These are phyloP conservation scores for Scrobipalpa costella DNA, from an alignment of 2,888 invertebrate species.

Conservation along the genomic window DNA sequence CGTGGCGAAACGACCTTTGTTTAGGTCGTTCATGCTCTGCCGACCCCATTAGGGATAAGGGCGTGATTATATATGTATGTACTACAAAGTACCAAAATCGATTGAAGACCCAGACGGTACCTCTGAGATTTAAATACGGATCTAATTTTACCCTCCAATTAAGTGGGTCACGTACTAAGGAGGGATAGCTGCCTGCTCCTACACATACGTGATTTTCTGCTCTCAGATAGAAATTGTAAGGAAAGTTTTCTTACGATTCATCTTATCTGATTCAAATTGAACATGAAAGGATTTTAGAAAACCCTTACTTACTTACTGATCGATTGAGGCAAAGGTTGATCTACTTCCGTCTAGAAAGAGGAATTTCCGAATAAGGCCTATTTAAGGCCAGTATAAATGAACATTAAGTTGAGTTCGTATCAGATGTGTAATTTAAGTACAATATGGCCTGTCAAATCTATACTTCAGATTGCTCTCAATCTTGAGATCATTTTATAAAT, in stretches of 20 bases:
- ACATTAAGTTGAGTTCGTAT: too few relatives aligned
- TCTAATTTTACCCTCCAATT: conserved; percentile 14
- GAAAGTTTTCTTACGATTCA: neutral
- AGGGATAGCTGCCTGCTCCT: conserved; percentile 7
- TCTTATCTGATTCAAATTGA: neutral
- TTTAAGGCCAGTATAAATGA: neutral
- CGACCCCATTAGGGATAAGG: too few relatives aligned
- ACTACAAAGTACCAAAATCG: neutral
- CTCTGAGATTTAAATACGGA: conserved; percentile 1
- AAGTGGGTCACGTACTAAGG: conserved; percentile 10
- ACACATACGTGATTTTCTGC: neutral
- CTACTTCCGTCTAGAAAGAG: neutral
- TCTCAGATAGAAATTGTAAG: neutral
- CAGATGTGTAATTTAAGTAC: too few relatives aligned
- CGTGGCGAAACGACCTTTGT: too few relatives aligned
- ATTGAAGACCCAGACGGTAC: neutral
- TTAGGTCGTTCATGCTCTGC: too few relatives aligned
- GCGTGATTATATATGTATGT: too few relatives aligned
- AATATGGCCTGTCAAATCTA: too few relatives aligned
- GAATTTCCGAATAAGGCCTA: neutral
- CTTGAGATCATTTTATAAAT: too few relatives aligned
- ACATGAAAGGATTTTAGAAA: neutral
- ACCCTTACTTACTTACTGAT: neutral
- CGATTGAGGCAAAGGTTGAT: neutral
- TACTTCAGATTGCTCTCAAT: too few relatives aligned